These are phyloP conservation scores for Scaptomyza tumidula DNA, from an alignment of 2,888 invertebrate species.

Conservation along the genomic window DNA sequence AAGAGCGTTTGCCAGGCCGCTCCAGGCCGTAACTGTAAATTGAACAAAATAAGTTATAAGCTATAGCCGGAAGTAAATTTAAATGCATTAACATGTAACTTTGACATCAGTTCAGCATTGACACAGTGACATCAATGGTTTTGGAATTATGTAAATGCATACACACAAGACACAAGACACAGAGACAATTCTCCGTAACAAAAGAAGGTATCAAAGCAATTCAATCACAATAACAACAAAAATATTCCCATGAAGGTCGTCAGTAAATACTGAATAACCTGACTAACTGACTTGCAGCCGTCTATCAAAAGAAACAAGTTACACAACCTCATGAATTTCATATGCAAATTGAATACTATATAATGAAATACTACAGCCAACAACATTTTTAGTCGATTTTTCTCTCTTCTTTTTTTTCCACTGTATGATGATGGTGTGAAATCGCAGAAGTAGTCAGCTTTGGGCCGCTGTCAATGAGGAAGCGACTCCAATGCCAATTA, in stretches of 20 bases:
- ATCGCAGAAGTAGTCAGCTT: conserved; percentile 25
- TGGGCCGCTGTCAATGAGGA: conserved; percentile 36
- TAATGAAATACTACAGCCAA: conserved; percentile 52
- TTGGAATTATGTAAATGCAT: conserved; percentile 6
- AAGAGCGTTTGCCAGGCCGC: conserved; percentile 83
- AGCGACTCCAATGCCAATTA: conserved; percentile 31
- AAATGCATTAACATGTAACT: not conserved
- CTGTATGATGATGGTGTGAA: conserved; percentile 16
- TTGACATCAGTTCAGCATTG: conserved; percentile 57
- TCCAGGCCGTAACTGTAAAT: conserved; percentile 82
- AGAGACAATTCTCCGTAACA: conserved; percentile 24
- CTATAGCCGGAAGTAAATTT: conserved; percentile 27
- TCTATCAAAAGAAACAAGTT: conserved; percentile 37
- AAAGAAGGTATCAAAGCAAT: conserved; percentile 21
- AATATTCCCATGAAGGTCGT: conserved; percentile 74
- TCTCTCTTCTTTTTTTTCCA: not conserved
- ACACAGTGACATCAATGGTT: conserved; percentile 67
- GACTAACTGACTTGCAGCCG: conserved; percentile 4
- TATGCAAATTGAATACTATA: conserved; percentile 64
- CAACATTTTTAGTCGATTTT: conserved; percentile 13
- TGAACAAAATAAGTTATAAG: not conserved
- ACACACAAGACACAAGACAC: not conserved
- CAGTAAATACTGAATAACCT: not conserved
- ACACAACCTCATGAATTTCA: conserved; percentile 37
- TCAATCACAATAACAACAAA: conserved; percentile 12